Percentiles rank a stretch among this genome's conserved stretches.
These are phyloP conservation scores for Autographa pulchrina DNA, from an alignment of 2,888 invertebrate genomes.

Conservation along the genomic window DNA sequence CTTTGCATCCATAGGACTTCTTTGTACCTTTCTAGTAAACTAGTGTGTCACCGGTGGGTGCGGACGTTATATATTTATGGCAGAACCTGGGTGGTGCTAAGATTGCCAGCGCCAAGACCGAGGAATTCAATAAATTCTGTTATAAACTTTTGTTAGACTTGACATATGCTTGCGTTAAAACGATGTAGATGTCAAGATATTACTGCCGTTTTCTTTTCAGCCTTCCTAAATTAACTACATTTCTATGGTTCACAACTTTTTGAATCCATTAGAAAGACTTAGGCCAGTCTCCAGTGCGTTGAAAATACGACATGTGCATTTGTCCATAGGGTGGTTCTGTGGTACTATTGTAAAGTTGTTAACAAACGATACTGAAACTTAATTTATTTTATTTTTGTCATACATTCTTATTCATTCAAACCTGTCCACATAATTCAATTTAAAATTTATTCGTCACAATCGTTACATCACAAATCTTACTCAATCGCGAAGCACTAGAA, in stretches of 20 bases:
- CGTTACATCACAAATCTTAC: constrained; percentile 35
- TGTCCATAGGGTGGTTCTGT: too few species aligned
- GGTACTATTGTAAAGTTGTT: too few species aligned
- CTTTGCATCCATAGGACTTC: not conserved
- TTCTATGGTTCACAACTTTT: too few species aligned
- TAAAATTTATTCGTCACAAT: not conserved
- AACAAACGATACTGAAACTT: too few species aligned
- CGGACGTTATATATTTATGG: constrained; percentile 4
- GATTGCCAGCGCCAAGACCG: not conserved
- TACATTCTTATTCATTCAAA: too few species aligned
- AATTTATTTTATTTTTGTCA: too few species aligned
- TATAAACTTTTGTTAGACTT: not conserved
- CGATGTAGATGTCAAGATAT: too few species aligned
- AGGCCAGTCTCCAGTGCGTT: too few species aligned
- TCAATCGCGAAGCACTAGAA: constrained; percentile 40
- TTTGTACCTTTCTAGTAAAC: not conserved
- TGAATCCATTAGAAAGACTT: too few species aligned
- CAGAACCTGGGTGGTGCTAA: not conserved
- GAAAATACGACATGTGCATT: too few species aligned
- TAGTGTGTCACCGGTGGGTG: not conserved
- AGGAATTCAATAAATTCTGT: not conserved
- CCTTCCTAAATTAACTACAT: too few species aligned
- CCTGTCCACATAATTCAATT: not conserved
- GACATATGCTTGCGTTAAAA: not conserved
- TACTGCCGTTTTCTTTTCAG: too few species aligned